Evolutionary conservation across 2,797 vertebrate species (phyloP), one percentile per base, ranked within the genome.

Genomic region (Gadopsis marmoratus): DNA sequence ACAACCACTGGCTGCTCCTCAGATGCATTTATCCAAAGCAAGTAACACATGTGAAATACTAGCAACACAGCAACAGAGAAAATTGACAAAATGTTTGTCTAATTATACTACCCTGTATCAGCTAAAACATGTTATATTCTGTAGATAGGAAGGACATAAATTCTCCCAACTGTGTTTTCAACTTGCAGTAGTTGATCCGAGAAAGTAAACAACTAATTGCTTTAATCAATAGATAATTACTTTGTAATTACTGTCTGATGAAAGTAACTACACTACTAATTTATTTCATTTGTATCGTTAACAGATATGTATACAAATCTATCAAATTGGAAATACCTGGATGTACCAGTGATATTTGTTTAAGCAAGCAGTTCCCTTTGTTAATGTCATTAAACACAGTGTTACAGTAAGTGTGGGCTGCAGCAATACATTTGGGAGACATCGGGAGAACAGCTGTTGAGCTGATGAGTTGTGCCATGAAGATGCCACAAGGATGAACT

Each of bases 1-100:
- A 58, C 70, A 85, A 76, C 82, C 72, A 60, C 45, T 62, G 78
- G 82, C 84, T 70, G 66, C 56, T 74, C 88, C 59, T 74, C 47
- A 74, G 59, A 88, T 45, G 43, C 79, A 78, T 81, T 81, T 76
- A 85, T 74, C 62, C 53, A 68, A 70, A 74, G 66, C 67, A 67
- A 78, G 55, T 33, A 33, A 55, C 72, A 26, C 43, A 67, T 76
- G 35, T 79, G 60, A 78, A 81, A 72, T 64, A 69, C 1, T 7
- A 53, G 55, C 39, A 74, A 64, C 51, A 73, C 39, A 55, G 47
- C 26, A 39, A 48, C 19, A 73, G 37, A 71, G 35, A 48, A 33
- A 51, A 75, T 1, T 4, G 3, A 69, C 68, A 69, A 6, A 23
- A 4, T 31, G 23, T 60, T 23, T 23, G n/a, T 26, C 65, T 50